A percentile compares a stretch with the other conserved stretches of the same genome.
phyloP scores from a whole-genome alignment of 2,797 vertebrate species.

The Anabas testudineus region DNA sequence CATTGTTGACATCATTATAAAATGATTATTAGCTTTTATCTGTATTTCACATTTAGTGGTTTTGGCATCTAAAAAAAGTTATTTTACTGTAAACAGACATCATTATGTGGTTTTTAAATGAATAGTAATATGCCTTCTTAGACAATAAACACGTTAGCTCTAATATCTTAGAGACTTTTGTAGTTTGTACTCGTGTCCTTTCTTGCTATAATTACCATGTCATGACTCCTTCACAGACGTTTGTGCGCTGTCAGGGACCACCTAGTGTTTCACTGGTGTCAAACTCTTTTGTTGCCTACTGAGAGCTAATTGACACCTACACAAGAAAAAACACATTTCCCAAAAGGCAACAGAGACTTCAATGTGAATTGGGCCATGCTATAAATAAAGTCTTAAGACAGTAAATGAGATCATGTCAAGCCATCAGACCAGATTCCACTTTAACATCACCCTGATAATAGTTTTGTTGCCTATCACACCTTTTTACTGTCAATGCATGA shows the following conservation, averaged over 20 bases:
- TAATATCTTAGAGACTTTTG: not conserved
- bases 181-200: not conserved
- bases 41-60: not conserved
- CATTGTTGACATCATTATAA: no score
- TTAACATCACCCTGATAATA: slow-evolving; percentile 40
- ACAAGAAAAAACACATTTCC: slow-evolving; percentile 44
- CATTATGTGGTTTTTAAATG: not conserved
- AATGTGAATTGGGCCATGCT: slow-evolving; percentile 23
- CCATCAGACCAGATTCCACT: slow-evolving; percentile 6
- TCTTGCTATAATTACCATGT: slow-evolving; percentile 53
- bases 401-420: slow-evolving; percentile 48
- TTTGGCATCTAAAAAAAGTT: no score
- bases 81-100: no score
- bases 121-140: not conserved
- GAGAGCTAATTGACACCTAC: slow-evolving; percentile 63
- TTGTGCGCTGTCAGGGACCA: slow-evolving; percentile 41
- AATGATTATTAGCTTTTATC: not conserved
- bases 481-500: slow-evolving; percentile 1
- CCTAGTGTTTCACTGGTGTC: slow-evolving; percentile 37
- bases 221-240: slow-evolving; percentile 41
- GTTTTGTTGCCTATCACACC: slow-evolving; percentile 29
- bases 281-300: slow-evolving; percentile 52
- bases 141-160: not conserved
- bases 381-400: slow-evolving; percentile 26
- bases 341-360: slow-evolving; percentile 14